phyloP scores from a whole-genome alignment of 2,113 vertebrate genomes.

The Paradisaea rubra region DNA sequence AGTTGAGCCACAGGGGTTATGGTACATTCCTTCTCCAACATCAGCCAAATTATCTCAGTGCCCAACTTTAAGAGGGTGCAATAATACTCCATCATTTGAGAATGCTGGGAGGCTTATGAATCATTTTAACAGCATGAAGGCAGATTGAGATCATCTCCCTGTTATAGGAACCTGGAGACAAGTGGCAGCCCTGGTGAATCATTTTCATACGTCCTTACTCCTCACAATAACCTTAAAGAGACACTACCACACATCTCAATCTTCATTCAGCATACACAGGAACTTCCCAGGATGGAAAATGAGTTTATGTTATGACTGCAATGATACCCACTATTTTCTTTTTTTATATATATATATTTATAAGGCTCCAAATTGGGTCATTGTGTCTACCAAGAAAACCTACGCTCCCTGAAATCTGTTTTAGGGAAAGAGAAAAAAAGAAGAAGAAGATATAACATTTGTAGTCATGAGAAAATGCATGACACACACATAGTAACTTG shows the following conservation, averaged over 20 bases:
- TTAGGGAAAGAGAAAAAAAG: too few species aligned
- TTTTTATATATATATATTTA: not conserved
- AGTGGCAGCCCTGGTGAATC: slow-evolving; percentile 69
- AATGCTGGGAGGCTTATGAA: slow-evolving; percentile 71
- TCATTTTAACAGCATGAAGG: slow-evolving; percentile 81
- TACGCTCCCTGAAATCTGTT: accelerated
- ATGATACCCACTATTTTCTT: not conserved
- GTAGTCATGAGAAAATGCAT: not conserved
- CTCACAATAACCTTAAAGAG: slow-evolving; percentile 65
- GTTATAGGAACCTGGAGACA: slow-evolving; percentile 74
- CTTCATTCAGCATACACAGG: not conserved
- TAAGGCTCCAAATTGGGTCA: not conserved
- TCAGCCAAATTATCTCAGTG: slow-evolving; percentile 80
- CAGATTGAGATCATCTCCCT: slow-evolving; percentile 79
- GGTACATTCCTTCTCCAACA: slow-evolving; percentile 73
- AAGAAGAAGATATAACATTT: not conserved
- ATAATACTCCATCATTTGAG: slow-evolving; percentile 79
- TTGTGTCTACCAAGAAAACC: not conserved
- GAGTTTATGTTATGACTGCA: not conserved
- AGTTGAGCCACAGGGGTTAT: slow-evolving; percentile 73
- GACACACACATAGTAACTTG: not conserved
- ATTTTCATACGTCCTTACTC: slow-evolving; percentile 62
- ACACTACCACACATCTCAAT: not conserved
- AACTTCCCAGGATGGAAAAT: not conserved
- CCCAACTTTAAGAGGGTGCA: slow-evolving; percentile 76